Evolutionary conservation across 2,888 invertebrate genomes (phyloP).

Genomic region (Melieria picta): DNA sequence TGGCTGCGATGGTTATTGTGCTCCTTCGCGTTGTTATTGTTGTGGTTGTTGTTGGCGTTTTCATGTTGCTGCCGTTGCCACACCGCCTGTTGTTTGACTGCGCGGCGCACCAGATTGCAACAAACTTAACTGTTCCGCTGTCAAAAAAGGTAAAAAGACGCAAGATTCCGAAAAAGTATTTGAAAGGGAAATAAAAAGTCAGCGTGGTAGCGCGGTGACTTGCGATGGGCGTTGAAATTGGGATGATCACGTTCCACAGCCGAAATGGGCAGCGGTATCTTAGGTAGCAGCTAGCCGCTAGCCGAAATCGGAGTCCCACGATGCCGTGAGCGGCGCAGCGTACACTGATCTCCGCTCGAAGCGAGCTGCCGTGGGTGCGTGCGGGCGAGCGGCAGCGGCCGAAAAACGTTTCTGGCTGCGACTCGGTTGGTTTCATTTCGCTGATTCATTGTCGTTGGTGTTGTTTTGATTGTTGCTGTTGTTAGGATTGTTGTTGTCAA

Average conservation of each 20-base stretch:
- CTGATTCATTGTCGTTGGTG: slow-evolving; percentile 24
- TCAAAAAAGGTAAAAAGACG: too few species aligned
- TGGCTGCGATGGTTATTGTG: slow-evolving; percentile 16
- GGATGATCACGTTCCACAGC: slow-evolving; percentile 61
- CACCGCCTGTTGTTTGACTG: slow-evolving; percentile 39
- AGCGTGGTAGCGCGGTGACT: slow-evolving; percentile 52
- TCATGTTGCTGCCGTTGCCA: background rate
- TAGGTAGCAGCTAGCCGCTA: slow-evolving; percentile 9
- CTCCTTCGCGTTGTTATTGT: background rate
- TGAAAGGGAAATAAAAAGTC: too few species aligned
- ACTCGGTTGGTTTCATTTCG: background rate
- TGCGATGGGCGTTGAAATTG: slow-evolving; percentile 62
- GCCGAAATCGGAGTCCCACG: slow-evolving; percentile 12
- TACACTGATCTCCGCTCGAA: background rate
- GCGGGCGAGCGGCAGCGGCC: background rate
- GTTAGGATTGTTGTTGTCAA: slow-evolving; percentile 9
- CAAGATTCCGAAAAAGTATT: too few species aligned
- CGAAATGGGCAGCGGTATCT: slow-evolving; percentile 14
- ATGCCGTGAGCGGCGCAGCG: background rate
- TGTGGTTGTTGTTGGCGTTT: background rate
- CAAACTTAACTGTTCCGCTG: background rate
- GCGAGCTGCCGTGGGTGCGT: background rate
- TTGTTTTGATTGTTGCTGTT: slow-evolving; percentile 13
- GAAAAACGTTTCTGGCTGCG: background rate
- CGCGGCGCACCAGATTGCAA: slow-evolving; percentile 50